phyloP scores from a whole-genome alignment of 2,113 vertebrate species.

The Coptodon bakossiorum region DNA sequence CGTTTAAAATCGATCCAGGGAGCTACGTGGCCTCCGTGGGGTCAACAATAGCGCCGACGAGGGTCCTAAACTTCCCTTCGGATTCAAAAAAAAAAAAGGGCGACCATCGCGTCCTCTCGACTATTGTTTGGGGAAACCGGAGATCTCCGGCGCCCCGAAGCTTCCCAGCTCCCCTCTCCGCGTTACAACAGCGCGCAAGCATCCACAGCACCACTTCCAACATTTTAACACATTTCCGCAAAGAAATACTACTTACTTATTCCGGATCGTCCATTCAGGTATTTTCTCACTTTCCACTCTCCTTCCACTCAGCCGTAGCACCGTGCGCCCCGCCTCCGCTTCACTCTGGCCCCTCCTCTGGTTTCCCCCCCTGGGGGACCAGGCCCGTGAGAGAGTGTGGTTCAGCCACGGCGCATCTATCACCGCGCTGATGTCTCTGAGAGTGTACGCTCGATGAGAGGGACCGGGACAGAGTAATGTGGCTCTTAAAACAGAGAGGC shows the following conservation, averaged over 20 bases:
- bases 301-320: slow-evolving; percentile 57
- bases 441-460: neutral
- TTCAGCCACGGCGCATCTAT: neutral
- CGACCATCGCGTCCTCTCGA: slow-evolving; percentile 53
- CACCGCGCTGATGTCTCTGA: neutral
- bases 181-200: neutral
- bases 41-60: slow-evolving; percentile 35
- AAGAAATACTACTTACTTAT: slow-evolving; percentile 45
- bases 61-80: slow-evolving; percentile 47
- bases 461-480: neutral
- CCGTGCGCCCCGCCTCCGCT: slow-evolving; percentile 47
- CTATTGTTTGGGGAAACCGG: slow-evolving; percentile 61
- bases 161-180: neutral
- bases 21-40: slow-evolving; percentile 35
- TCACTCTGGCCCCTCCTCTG: slow-evolving; percentile 29
- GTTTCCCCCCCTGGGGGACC: neutral
- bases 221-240: neutral
- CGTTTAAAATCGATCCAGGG: neutral
- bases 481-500: neutral
- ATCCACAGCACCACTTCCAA: neutral
- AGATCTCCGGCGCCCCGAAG: slow-evolving; percentile 15
- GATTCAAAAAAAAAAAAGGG: neutral
- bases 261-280: slow-evolving; percentile 59
- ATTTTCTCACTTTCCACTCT: slow-evolving; percentile 70
- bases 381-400: neutral